A percentile compares a stretch with the other conserved stretches of the same genome.
Conservation (phyloP, 2,113 vertebrate genomes). For the Periophthalmus modestus region DNA sequence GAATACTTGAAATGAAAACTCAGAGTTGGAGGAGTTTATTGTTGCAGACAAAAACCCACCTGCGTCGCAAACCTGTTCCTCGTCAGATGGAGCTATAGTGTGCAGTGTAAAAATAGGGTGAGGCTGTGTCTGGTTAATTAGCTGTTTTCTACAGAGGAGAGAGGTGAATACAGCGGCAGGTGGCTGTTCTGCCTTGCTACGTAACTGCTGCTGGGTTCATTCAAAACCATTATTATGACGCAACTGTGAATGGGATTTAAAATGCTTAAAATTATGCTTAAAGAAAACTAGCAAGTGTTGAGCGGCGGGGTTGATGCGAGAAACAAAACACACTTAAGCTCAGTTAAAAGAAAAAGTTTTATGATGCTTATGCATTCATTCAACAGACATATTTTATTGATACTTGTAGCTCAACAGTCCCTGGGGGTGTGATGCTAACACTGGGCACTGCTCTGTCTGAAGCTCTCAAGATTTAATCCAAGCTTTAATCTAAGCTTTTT, state of each 20-base stretch:
- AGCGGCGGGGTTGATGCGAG: neutral
- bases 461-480: too few relatives aligned
- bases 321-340: neutral
- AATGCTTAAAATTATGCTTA: conserved; percentile 12
- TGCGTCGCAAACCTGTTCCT: conserved; percentile 39
- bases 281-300: neutral
- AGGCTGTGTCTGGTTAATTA: conserved; percentile 40
- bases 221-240: conserved; percentile 20
- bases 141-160: conserved; percentile 28
- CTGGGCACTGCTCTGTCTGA: too few relatives aligned
- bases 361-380: neutral
- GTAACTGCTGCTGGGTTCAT: neutral
- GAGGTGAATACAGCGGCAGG: conserved; percentile 46
- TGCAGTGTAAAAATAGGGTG: conserved; percentile 25
- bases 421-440: too few relatives aligned
- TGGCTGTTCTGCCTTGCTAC: conserved; percentile 19
- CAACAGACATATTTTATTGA: too few relatives aligned
- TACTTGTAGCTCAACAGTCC: too few relatives aligned
- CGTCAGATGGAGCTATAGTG: conserved; percentile 26
- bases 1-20: neutral
- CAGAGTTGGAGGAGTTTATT: neutral
- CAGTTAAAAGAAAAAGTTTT: too few relatives aligned
- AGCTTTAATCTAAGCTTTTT: too few relatives aligned
- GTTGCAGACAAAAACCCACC: conserved; percentile 9
- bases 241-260: conserved; percentile 12